These are phyloP conservation scores for Stichopus horrens DNA, from an alignment of 53 echinoderm and acorn worm species.

Conservation along the genomic window DNA sequence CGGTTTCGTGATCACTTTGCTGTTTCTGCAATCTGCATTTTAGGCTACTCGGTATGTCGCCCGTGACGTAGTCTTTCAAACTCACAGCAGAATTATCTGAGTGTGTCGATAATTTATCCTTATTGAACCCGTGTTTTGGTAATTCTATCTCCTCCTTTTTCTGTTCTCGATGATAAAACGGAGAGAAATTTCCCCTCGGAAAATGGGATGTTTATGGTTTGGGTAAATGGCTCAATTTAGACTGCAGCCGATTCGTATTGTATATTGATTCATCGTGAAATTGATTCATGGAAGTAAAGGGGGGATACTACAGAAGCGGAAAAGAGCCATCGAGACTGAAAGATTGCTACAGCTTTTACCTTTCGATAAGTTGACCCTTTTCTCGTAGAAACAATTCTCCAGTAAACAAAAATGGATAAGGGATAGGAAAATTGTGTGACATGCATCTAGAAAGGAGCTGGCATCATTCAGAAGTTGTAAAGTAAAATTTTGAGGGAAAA, in stretches of 20 bases:
- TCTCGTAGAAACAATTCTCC: no score
- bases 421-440: no score
- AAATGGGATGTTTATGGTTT: conserved; percentile 47
- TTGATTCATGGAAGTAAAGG: neutral
- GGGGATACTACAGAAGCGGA: neutral
- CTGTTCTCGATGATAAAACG: conserved; percentile 26
- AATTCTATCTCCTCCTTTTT: conserved; percentile 36
- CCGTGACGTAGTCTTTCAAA: conserved; percentile 26
- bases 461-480: no score
- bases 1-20: no score
- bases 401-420: no score
- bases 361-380: no score
- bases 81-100: conserved; percentile 29
- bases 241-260: conserved; percentile 32
- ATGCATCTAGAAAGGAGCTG: no score
- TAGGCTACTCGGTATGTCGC: neutral
- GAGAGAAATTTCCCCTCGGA: conserved; percentile 32
- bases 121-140: conserved; percentile 41
- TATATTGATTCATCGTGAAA: conserved; percentile 25
- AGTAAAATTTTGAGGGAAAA: no score
- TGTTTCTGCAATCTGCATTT: conserved; percentile 31
- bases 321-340: no score
- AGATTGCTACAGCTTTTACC: no score
- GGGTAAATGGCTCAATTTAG: conserved; percentile 45
- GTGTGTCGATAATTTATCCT: conserved; percentile 42